Evolutionary conservation across 2,888 invertebrate species (phyloP), one percentile per base, ranked within the genome.

Genomic region (Epiblema foenella): DNA sequence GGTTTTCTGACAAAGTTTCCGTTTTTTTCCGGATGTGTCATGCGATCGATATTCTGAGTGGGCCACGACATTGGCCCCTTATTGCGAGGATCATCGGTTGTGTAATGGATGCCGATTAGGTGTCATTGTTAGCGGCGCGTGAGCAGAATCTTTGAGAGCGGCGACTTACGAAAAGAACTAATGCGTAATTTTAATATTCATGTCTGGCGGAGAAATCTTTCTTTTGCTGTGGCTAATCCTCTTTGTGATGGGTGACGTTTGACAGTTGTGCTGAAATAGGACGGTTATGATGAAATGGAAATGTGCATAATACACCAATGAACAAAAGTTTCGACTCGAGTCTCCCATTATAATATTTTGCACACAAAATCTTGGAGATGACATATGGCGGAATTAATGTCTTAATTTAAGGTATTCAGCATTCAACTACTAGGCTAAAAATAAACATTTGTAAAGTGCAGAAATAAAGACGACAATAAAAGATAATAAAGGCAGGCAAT

Each of bases 61-160:
- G 77, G 75, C 81, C 79, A 79, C 86, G 93, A 91, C 92, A 92
- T 93, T 93, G 93, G 90, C 90, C 90, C 83, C 88, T 78, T 88
- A 84, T 78, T 81, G 83, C 84, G 85, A 86, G 83, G 86, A 88
- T 89, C 87, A 83, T 82, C 78, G 83, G 79, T 93, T 89, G 90
- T 82, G 89, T 89, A 90, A 93, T 79, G 77, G 79, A 77, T 79
- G 81, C 85, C 89, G 90, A 90, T 91, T 92, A 91, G 90, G 81
- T 85, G 89, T 85, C 91, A 91, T 91, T 92, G 93, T 90, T 81
- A 29, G n/a, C 9, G 76, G 77, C 75, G 83, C 91, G 91, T 91
- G 92, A 84, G 83, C 70, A 68, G 88, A 79, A 75, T 89, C 46
- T 75, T 77, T 67, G 76, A 79, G 71, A 52, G 68, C 64, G 72